Conservation (phyloP, 2,113 vertebrate species). For the Cyanocitta stelleri region DNA sequence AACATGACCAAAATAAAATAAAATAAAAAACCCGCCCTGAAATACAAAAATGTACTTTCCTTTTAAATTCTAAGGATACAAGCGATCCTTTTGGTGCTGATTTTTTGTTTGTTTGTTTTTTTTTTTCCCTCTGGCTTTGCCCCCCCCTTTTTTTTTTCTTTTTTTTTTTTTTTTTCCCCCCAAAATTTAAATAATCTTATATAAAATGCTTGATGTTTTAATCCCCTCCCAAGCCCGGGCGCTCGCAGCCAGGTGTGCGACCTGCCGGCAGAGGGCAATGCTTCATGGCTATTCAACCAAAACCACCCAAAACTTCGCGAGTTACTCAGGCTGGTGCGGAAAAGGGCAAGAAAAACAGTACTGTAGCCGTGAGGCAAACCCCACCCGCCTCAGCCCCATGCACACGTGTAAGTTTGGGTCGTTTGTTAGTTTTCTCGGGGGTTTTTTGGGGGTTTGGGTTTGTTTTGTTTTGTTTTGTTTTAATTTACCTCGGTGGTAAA, state of each 20-base stretch:
- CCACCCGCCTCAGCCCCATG: neutral
- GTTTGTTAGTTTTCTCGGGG: neutral
- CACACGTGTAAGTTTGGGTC: neutral
- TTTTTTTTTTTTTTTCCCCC: neutral
- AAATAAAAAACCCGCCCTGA: rapidly evolving
- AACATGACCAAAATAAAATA: neutral
- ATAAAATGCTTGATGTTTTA: neutral
- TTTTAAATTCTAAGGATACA: neutral
- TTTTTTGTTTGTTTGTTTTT: neutral
- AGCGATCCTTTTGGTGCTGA: neutral
- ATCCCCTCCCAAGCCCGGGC: rapidly evolving
- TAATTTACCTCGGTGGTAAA: rapidly evolving
- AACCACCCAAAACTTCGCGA: neutral
- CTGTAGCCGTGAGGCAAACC: neutral
- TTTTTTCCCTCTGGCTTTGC: neutral
- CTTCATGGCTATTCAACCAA: neutral
- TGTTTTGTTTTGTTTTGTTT: neutral
- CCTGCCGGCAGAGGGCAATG: conserved; percentile 46
- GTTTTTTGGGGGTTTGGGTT: too few relatives aligned
- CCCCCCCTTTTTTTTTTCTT: neutral
- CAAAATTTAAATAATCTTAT: neutral
- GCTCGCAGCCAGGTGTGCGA: neutral
- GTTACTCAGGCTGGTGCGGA: rapidly evolving
- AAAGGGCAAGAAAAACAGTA: neutral
- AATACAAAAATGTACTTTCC: neutral